These are phyloP conservation scores for Hydropotes inermis DNA, from an alignment of 2,113 vertebrate species.

Conservation along the genomic window DNA sequence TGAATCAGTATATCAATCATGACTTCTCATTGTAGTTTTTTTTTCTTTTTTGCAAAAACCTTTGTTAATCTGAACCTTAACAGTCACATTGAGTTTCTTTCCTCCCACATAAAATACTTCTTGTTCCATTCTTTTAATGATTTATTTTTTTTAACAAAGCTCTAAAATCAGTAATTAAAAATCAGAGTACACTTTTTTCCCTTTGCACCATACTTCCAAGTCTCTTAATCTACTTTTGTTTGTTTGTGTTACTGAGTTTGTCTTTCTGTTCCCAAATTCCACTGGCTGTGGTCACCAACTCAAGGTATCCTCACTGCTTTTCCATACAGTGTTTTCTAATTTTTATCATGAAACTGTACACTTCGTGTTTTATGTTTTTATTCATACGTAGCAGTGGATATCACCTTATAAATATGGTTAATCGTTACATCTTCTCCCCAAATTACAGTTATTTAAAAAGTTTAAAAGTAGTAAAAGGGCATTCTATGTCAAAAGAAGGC, in stretches of 20 bases:
- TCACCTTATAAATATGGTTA: neutral
- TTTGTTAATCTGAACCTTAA: neutral
- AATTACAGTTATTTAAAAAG: conserved; percentile 22
- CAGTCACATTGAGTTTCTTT: conserved; percentile 1
- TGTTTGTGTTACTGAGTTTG: neutral
- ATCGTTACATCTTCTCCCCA: neutral
- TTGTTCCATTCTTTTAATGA: neutral
- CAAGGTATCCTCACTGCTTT: neutral
- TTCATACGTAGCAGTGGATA: neutral
- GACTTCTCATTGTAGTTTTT: neutral
- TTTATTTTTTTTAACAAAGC: neutral
- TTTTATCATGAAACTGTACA: conserved; percentile 19
- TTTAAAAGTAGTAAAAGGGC: neutral
- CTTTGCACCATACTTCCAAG: neutral
- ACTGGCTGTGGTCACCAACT: neutral
- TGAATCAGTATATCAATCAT: neutral
- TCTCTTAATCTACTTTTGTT: neutral
- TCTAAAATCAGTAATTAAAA: conserved; percentile 7
- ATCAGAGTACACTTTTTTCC: neutral
- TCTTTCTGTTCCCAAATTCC: conserved; percentile 13
- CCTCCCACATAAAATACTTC: neutral
- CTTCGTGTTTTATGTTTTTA: neutral
- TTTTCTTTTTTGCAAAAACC: neutral
- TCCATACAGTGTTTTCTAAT: neutral
- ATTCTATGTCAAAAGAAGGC: neutral